A percentile compares a stretch with the other conserved stretches of the same genome.
Conservation (phyloP, 2,888 invertebrate species). For the Cataglyphis altisquamis region DNA sequence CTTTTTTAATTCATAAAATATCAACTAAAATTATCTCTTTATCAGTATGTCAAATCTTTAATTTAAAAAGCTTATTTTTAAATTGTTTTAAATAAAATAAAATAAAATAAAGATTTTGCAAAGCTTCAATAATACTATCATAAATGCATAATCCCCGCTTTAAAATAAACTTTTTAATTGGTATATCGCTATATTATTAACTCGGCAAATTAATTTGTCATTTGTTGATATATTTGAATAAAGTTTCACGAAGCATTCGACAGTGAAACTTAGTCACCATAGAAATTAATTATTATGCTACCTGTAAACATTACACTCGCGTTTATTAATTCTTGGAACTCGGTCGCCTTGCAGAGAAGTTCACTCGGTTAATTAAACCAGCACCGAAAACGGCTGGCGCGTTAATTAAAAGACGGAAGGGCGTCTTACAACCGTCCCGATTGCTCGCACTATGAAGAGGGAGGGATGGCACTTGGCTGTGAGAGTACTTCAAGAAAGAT, state of each 20-base stretch:
- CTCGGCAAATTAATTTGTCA: constrained; percentile 8
- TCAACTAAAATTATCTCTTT: not conserved
- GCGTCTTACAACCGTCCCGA: constrained; percentile 64
- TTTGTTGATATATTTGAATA: not conserved
- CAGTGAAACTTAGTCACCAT: constrained; percentile 1
- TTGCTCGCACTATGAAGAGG: constrained; percentile 42
- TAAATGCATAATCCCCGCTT: not conserved
- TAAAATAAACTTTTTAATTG: constrained; percentile 9
- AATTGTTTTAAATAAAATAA: not conserved
- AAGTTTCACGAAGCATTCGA: constrained; percentile 23
- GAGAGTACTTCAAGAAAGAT: constrained; percentile 30
- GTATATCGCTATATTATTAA: constrained; percentile 8
- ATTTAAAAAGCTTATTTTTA: not conserved
- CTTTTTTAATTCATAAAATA: not conserved
- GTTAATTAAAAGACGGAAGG: constrained; percentile 72
- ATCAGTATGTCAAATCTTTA: not conserved
- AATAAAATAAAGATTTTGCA: not conserved
- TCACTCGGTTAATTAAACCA: constrained; percentile 72
- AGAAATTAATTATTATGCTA: constrained; percentile 42
- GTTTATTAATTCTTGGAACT: constrained; percentile 45
- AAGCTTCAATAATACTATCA: not conserved
- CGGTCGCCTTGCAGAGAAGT: constrained; percentile 17
- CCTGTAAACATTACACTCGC: constrained; percentile 40
- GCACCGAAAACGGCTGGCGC: constrained; percentile 61
- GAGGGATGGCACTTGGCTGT: constrained; percentile 13